Conservation (phyloP, 2,113 vertebrate genomes). For the Actinemys pallida region DNA sequence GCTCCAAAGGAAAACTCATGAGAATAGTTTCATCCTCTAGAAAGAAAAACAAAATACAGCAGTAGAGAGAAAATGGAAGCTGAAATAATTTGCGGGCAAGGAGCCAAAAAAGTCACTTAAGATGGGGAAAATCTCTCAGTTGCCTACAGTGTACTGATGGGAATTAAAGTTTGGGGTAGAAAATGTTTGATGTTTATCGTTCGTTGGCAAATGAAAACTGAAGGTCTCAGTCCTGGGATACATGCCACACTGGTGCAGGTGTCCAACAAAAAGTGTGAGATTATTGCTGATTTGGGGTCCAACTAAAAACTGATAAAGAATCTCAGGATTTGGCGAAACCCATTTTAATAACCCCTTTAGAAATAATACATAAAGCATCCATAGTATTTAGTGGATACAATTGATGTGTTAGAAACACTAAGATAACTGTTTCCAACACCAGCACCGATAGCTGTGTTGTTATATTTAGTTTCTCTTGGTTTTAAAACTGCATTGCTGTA, state of each 20-base stretch:
- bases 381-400: not conserved
- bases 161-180: not conserved
- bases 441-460: not conserved
- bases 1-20: not conserved
- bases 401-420: not conserved
- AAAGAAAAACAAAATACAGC: not conserved
- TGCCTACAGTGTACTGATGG: not conserved
- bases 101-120: fast-evolving
- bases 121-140: not conserved
- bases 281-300: not conserved
- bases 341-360: not conserved
- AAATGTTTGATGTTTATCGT: not conserved
- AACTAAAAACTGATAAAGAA: not conserved
- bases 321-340: not conserved
- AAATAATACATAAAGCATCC: fast-evolving
- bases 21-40: not conserved
- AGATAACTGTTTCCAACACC: not conserved
- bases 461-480: not conserved
- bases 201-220: fast-evolving
- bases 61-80: not conserved
- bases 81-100: not conserved
- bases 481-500: not conserved
- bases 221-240: not conserved
- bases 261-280: not conserved
- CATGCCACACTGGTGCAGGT: not conserved